Evolutionary conservation across 35 echinoderm and acorn worm genomes (phyloP), one percentile per base, ranked within the genome.

Genomic region (Chiridota heheva): DNA sequence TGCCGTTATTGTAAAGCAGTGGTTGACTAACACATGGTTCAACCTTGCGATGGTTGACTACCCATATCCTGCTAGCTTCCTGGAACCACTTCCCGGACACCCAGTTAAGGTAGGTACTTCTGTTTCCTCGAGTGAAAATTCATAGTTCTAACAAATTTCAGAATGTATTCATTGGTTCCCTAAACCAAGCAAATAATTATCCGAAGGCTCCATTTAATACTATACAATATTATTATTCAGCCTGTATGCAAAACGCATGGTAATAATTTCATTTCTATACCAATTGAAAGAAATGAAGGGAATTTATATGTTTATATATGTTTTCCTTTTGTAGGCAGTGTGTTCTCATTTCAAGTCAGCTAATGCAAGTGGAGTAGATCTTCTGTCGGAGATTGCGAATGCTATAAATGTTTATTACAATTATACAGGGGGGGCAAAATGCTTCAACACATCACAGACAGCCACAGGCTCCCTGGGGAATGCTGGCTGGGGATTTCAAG

Each of bases 41-140:
- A 92, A 98, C 49, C 76, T 98, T 47, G 95, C 95, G 5, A 98
- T 98, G 95, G 89, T 98, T 22, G 82, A 98, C 30, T 98, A 98
- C 63, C 95, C 95, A 10, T 98, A 98, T 63, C 72, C 84, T 30
- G 89, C 95, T 8, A 88, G 53, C 72, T 92, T 98, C 30, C 55
- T 98, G 20, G 89, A 91, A 75, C 95, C 95, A 24, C 81, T 98
- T 4, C 95, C 95, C 40, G 89, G 68, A 25, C 86, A 76, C 41
- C 95, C 95, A 7, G 82, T 98, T 34, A 91, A 98, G 76, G 95
- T 98, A 73, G 40, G 17, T 74, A 39, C 38, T 25, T 18, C 8
- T 17, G 49, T 55, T 13, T 65, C 48, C 48, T 53, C 48, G 10
- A 22, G 48, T 53, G n/a, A n/a, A n/a, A n/a, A n/a, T n/a, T n/a